These are phyloP conservation scores for Papilio xuthus DNA, from an alignment of 1,140 invertebrate genomes.

Conservation along the genomic window DNA sequence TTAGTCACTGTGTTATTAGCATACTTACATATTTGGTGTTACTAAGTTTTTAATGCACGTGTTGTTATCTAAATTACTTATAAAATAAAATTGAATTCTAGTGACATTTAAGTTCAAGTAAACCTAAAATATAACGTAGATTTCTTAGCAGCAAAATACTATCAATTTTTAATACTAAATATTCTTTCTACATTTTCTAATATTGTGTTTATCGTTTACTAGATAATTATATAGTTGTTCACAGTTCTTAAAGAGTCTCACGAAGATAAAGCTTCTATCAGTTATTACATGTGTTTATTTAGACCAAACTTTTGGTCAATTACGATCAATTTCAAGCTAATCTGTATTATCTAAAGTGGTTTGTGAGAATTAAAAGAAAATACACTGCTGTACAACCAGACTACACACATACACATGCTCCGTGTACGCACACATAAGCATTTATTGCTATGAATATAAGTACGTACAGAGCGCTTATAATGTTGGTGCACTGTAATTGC, in stretches of 20 bases:
- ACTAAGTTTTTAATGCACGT: too few species aligned
- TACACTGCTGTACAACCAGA: neutral
- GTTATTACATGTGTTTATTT: slow-evolving; percentile 5
- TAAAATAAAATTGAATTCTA: too few species aligned
- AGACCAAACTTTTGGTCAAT: slow-evolving; percentile 20
- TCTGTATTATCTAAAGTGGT: slow-evolving; percentile 26
- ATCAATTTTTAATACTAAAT: neutral
- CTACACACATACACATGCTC: neutral
- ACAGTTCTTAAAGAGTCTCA: neutral
- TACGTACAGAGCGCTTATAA: neutral
- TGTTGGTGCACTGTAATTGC: slow-evolving; percentile 1
- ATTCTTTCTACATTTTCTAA: neutral
- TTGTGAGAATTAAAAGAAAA: slow-evolving; percentile 22
- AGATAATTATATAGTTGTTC: neutral
- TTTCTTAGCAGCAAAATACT: neutral
- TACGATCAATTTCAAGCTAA: slow-evolving; percentile 4
- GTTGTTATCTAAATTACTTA: too few species aligned
- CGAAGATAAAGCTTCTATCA: slow-evolving; percentile 1
- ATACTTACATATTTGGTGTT: too few species aligned
- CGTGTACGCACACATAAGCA: neutral
- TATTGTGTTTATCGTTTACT: neutral
- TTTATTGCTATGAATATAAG: neutral
- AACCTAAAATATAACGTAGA: too few species aligned
- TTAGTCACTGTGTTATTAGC: too few species aligned
- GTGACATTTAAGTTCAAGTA: too few species aligned